A percentile compares a stretch with the other conserved stretches of the same genome.
phyloP scores from a whole-genome alignment of 2,113 vertebrate genomes.

The Formicarius rufipectus region DNA sequence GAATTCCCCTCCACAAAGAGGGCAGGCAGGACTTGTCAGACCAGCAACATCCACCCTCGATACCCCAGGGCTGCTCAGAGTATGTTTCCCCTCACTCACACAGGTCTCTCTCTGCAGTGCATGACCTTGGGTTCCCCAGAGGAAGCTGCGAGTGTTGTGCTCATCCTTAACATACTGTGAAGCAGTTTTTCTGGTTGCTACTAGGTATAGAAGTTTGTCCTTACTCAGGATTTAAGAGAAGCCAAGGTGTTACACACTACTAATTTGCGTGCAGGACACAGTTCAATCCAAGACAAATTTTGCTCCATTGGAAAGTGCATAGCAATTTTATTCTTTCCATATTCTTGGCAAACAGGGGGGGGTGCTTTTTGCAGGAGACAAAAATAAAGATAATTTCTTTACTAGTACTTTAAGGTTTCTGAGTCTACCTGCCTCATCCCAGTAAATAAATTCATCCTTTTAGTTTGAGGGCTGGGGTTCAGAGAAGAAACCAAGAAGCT shows the following conservation, averaged over 20 bases:
- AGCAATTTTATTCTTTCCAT: neutral
- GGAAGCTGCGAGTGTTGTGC: neutral
- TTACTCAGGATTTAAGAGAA: neutral
- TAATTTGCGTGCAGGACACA: neutral
- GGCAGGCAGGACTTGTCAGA: neutral
- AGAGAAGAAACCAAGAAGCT: neutral
- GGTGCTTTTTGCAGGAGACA: neutral
- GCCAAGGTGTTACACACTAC: fast-evolving
- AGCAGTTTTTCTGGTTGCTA: neutral
- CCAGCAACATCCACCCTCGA: neutral
- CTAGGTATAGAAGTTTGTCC: neutral
- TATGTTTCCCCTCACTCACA: neutral
- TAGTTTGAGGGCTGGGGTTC: neutral
- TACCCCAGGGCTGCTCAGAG: neutral
- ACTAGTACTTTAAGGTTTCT: neutral
- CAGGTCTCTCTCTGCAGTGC: neutral
- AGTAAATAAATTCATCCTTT: neutral
- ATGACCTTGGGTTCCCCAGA: neutral
- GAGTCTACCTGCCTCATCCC: neutral
- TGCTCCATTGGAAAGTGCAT: neutral
- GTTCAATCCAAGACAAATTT: neutral
- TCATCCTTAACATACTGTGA: neutral
- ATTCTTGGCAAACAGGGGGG: neutral
- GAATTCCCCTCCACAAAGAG: neutral
- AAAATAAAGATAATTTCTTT: neutral